Evolutionary conservation across 1,140 invertebrate genomes (phyloP).

Genomic region (Teleopsis dalmanni): DNA sequence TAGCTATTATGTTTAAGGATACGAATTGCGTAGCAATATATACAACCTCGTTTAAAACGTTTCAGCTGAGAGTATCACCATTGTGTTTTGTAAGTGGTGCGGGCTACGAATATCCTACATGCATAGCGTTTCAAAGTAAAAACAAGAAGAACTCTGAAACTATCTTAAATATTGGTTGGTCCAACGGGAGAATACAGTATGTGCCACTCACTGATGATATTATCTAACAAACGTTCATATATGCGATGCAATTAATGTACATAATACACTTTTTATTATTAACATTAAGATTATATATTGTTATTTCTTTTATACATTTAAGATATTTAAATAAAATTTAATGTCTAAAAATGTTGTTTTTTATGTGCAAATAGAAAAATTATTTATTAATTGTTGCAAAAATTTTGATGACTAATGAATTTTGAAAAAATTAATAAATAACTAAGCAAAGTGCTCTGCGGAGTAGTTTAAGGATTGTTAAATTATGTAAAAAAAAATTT

Average conservation of each 20-base stretch:
- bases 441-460: no score
- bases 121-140: slow-evolving; percentile 69
- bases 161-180: slow-evolving; percentile 80
- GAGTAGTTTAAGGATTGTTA: no score
- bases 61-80: slow-evolving; percentile 59
- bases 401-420: no score
- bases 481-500: no score
- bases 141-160: slow-evolving; percentile 58
- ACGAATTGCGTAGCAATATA: slow-evolving; percentile 63
- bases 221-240: background rate
- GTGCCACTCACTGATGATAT: slow-evolving; percentile 48
- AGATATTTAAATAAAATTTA: no score
- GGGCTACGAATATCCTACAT: slow-evolving; percentile 60
- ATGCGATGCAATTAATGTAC: background rate
- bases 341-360: no score
- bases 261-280: slow-evolving; percentile 9
- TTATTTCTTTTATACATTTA: background rate
- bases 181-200: slow-evolving; percentile 66
- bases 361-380: no score
- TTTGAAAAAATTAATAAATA: no score
- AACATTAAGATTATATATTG: background rate
- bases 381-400: no score
- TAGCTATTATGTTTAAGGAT: slow-evolving; percentile 73
- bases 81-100: slow-evolving; percentile 69
- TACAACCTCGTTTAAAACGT: slow-evolving; percentile 50